Percentiles rank a stretch among this genome's conserved stretches.
Evolutionary conservation across 2,888 invertebrate species (phyloP).

Genomic region (Minunthozetes semirufus): DNA sequence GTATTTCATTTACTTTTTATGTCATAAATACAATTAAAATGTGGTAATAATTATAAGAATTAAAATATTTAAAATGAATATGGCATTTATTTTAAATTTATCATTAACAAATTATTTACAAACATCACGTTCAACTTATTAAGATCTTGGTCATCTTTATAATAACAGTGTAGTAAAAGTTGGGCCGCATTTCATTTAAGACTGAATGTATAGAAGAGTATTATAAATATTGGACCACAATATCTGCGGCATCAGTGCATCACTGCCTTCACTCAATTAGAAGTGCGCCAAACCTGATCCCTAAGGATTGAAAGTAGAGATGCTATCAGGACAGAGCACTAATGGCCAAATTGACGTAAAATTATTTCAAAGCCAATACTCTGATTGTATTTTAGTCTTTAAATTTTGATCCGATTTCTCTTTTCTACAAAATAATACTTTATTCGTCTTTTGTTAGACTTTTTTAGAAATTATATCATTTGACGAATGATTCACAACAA

Average conservation of each 20-base stretch:
- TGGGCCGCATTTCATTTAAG: constrained; percentile 3
- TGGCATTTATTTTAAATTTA: too few species aligned
- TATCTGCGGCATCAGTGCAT: constrained; percentile 16
- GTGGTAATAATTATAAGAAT: too few species aligned
- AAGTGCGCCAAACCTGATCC: constrained; percentile 18
- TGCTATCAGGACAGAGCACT: constrained; percentile 15
- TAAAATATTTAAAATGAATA: too few species aligned
- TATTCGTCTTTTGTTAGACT: neutral
- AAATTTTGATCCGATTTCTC: neutral
- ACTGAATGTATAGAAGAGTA: neutral
- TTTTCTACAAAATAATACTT: neutral
- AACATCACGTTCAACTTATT: too few species aligned
- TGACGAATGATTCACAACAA: too few species aligned
- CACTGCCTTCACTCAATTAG: constrained; percentile 19
- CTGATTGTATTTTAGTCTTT: neutral
- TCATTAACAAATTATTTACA: too few species aligned
- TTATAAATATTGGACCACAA: constrained; percentile 19
- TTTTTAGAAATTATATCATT: too few species aligned
- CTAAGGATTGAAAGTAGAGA: constrained; percentile 23
- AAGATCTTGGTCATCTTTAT: too few species aligned
- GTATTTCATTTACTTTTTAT: too few species aligned
- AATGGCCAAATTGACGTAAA: constrained; percentile 26
- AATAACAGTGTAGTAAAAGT: neutral
- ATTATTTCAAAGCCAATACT: constrained; percentile 8
- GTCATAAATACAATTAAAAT: too few species aligned